Percentiles rank a stretch among this genome's conserved stretches.
Evolutionary conservation across 2,797 vertebrate genomes (phyloP).

Genomic region (Erethizon dorsatum): DNA sequence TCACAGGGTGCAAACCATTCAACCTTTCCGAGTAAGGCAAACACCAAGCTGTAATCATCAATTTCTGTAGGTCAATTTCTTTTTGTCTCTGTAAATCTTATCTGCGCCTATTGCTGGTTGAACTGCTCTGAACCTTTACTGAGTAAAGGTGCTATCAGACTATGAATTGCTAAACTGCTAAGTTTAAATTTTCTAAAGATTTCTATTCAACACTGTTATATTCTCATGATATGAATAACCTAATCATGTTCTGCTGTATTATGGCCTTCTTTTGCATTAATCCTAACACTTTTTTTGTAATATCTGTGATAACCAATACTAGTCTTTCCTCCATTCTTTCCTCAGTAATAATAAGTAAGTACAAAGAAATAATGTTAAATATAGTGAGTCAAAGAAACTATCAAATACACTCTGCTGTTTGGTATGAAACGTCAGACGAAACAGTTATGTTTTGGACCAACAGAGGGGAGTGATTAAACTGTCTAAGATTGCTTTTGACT

Average conservation of each 20-base stretch:
- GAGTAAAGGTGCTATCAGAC: neutral
- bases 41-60: neutral
- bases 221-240: neutral
- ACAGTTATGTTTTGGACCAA: neutral
- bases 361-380: too few relatives aligned
- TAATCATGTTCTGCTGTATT: neutral
- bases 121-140: neutral
- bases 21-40: neutral
- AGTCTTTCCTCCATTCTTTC: neutral
- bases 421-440: neutral
- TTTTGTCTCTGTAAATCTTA: neutral
- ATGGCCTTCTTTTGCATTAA: neutral
- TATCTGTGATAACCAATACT: neutral
- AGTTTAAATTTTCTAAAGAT: neutral
- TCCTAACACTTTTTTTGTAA: neutral
- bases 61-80: neutral
- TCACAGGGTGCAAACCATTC: neutral
- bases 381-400: neutral
- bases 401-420: slow-evolving; percentile 18
- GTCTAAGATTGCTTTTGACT: neutral
- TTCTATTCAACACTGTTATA: too few relatives aligned
- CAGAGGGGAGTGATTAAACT: neutral
- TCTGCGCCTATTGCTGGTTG: neutral
- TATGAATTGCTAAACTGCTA: neutral
- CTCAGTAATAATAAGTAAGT: neutral